phyloP scores from a whole-genome alignment of 2,113 vertebrate genomes.

The Istiophorus platypterus region DNA sequence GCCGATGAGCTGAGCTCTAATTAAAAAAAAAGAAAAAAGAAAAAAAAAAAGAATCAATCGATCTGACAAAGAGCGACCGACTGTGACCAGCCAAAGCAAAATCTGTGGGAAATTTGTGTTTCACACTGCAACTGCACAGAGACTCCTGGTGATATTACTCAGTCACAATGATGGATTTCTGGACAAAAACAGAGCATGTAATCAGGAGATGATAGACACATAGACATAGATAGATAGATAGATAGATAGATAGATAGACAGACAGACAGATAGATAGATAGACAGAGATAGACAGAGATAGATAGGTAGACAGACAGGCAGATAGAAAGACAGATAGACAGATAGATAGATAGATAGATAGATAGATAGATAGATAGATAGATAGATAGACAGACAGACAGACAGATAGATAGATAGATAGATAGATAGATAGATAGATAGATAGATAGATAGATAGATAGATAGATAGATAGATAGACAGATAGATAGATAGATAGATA shows the following conservation, averaged over 20 bases:
- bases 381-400: conserved; percentile 40
- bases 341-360: conserved; percentile 1
- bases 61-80: conserved; percentile 16
- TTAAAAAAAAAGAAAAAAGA: conserved; percentile 23
- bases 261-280: conserved; percentile 37
- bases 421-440: conserved; percentile 35
- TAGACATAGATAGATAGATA: too few species aligned
- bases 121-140: conserved; percentile 3
- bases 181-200: conserved; percentile 4
- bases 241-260: conserved; percentile 28
- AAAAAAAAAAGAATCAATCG: conserved; percentile 22
- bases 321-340: conserved; percentile 40
- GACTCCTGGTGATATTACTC: conserved; percentile 1
- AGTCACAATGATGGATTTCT: conserved; percentile 10
- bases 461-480: conserved; percentile 10
- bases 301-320: conserved; percentile 31
- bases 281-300: neutral
- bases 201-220: conserved; percentile 26
- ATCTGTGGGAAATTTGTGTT: conserved; percentile 3
- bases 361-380: conserved; percentile 35
- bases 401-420: conserved; percentile 1
- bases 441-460: conserved; percentile 41
- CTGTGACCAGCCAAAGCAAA: neutral
- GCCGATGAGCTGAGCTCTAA: conserved; percentile 29
- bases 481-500: conserved; percentile 16